Base-by-base conservation (phyloP, 2,797 vertebrate genomes). In the Menidia menidia region DNA sequence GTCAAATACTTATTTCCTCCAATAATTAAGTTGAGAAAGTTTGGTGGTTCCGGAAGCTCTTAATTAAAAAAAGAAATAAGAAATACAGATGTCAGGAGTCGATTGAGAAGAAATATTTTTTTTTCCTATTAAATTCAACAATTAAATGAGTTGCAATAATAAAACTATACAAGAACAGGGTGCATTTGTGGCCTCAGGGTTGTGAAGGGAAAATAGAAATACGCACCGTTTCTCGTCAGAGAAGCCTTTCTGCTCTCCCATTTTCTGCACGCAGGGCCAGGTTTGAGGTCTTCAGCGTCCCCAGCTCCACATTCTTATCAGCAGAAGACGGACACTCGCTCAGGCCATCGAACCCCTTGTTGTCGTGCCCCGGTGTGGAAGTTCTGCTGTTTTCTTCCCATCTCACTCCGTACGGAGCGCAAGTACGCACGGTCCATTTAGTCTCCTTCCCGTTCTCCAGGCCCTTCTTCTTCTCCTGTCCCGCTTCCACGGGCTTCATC, bases 261-360 rank as follows among this genome's bases (percentile, higher is more conserved):
- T 68, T 74, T 19, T 15, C 78, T 3, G 67, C 31, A 50, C 54
- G 80, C 65, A 76, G 53, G 59, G 60, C 18, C 63, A 73, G 80
- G 53, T 78, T 73, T 0, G 90, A 64, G 69, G 50, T 80, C 73
- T 61, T 87, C 73, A 92, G 9, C 44, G 80, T 68, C 1, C 80
- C 90, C 78, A 92, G 6, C 80, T 93, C 91, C 74, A 92, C 41
- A 44, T 72, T 87, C 54, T 74, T 92, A 3, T 78, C 73, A 0
- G 56, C 44, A 1, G 68, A n/a, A 10, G 67, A 13, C 0, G n/a
- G 18, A 8, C 51, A 5, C 66, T 91, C 92, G 1, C 39, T 13
- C 31, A 71, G 76, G 10, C n/a, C 62, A 12, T 92, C 91, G 54
- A 89, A 94, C 0, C 85, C 92, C 13, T 7, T 33, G 78, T 95